Percentiles rank a stretch among this genome's conserved stretches.
These are phyloP conservation scores for Caerostris darwini DNA, from an alignment of 1,140 invertebrate species.

Conservation along the genomic window DNA sequence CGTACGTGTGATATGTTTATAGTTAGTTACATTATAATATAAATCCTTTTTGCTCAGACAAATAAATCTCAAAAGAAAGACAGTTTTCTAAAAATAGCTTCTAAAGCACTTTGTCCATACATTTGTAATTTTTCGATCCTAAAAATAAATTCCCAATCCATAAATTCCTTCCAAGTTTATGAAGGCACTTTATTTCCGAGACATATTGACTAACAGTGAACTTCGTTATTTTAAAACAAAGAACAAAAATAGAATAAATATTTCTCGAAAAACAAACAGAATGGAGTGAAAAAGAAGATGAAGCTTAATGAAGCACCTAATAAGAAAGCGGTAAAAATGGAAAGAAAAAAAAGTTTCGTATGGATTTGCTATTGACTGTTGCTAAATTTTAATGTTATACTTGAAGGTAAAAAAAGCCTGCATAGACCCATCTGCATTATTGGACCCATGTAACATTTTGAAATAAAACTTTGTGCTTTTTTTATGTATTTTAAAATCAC, in stretches of 20 bases:
- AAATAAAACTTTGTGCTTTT: no score
- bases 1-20: no score
- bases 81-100: not conserved
- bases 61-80: not conserved
- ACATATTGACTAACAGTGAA: not conserved
- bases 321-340: no score
- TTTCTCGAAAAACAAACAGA: not conserved
- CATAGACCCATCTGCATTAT: no score
- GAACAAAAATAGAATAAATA: not conserved
- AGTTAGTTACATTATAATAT: not conserved
- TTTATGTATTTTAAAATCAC: no score
- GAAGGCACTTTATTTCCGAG: not conserved
- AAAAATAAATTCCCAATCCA: not conserved
- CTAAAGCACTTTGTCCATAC: not conserved
- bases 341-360: not conserved
- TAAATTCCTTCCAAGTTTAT: not conserved
- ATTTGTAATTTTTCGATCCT: not conserved
- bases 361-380: no score
- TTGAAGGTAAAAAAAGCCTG: no score
- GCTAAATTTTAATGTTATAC: no score
- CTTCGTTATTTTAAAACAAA: not conserved
- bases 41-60: not conserved
- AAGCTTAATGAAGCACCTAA: no score
- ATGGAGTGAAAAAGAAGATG: no score
- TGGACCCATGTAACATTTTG: no score